Percentiles rank a stretch among this genome's conserved stretches.
These are phyloP conservation scores for Alaudala cheleensis DNA, from an alignment of 2,113 vertebrate genomes.

Conservation along the genomic window DNA sequence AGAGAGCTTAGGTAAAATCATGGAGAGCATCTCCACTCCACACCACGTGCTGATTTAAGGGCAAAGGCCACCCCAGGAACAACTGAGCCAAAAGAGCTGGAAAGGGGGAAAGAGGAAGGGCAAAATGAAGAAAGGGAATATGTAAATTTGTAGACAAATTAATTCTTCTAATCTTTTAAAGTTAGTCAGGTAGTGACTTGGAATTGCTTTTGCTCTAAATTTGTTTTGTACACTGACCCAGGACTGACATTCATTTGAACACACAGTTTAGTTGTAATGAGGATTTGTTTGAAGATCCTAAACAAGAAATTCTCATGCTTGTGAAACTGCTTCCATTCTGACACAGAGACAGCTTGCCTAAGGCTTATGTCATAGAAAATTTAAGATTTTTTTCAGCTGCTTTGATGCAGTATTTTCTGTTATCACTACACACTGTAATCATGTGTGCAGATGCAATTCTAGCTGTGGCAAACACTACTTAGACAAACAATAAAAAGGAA, in stretches of 20 bases:
- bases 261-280: not conserved
- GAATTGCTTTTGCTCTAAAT: not conserved
- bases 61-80: not conserved
- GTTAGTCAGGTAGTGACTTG: not conserved
- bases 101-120: not conserved
- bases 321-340: not conserved
- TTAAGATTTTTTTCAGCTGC: not conserved
- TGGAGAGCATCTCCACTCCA: not conserved
- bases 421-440: not conserved
- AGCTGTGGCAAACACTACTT: not conserved
- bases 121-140: not conserved
- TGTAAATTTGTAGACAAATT: not conserved
- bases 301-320: not conserved
- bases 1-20: not conserved
- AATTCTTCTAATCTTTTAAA: not conserved
- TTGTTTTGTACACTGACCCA: not conserved
- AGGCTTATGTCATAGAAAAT: not conserved
- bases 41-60: not conserved
- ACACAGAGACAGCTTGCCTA: not conserved
- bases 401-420: not conserved
- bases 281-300: not conserved
- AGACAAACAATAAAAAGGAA: not conserved
- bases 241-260: not conserved
- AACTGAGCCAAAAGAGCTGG: not conserved
- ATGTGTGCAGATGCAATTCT: not conserved